phyloP scores from a whole-genome alignment of 1,140 invertebrate species.

The Drosophila sp. region DNA sequence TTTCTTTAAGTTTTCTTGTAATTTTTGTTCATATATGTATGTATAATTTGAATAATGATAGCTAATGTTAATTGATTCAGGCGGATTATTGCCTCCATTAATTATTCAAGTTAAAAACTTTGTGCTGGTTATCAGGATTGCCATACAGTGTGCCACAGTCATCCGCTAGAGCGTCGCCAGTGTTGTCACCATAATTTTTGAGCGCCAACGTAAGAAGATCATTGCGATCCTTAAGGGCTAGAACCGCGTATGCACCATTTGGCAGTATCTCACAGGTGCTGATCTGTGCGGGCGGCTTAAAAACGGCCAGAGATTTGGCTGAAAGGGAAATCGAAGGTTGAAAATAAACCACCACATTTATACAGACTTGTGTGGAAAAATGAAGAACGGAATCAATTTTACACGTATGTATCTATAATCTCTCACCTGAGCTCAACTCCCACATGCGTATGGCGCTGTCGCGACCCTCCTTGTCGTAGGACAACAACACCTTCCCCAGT shows the following conservation, averaged over 20 bases:
- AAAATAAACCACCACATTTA: not conserved
- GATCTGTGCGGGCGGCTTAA: conserved; percentile 90
- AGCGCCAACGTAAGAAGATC: conserved; percentile 88
- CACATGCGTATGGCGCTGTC: conserved; percentile 91
- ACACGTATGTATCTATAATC: not conserved
- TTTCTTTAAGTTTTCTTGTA: conserved; percentile 38
- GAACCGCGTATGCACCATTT: conserved; percentile 89
- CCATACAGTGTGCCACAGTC: conserved; percentile 79
- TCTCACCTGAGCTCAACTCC: conserved; percentile 90
- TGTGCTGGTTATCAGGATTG: conserved; percentile 83
- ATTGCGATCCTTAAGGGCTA: conserved; percentile 88
- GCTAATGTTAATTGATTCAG: conserved; percentile 74
- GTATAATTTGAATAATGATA: conserved; percentile 82
- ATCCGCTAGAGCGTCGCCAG: conserved; percentile 62
- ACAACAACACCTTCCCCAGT: conserved; percentile 89
- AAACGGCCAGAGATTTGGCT: conserved; percentile 91
- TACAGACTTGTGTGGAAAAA: too few relatives aligned
- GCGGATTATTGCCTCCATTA: conserved; percentile 38
- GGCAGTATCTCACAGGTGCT: conserved; percentile 91
- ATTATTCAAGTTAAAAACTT: conserved; percentile 82
- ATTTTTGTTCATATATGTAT: conserved; percentile 44
- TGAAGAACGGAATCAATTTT: too few relatives aligned
- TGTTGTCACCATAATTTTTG: conserved; percentile 84
- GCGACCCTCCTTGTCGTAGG: conserved; percentile 88
- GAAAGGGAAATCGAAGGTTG: conserved; percentile 18